phyloP scores from a whole-genome alignment of 2,888 invertebrate genomes.

The Nudaria mundana region DNA sequence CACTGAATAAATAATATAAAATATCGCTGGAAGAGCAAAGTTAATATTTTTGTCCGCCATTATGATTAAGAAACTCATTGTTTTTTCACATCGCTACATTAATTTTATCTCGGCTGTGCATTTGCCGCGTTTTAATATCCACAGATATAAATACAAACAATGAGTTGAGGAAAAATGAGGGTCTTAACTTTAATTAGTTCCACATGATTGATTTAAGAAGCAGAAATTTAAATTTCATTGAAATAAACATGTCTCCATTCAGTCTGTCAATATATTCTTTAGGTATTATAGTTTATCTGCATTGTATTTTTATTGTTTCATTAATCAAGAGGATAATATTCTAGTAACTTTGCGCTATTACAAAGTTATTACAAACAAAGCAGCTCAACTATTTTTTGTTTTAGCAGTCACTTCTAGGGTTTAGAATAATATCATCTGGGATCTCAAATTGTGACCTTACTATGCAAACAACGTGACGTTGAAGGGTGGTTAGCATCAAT shows the following conservation, averaged over 20 bases:
- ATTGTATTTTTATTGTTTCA: background rate
- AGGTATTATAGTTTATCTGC: background rate
- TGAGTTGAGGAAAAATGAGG: slow-evolving; percentile 13
- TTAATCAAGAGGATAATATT: too few species aligned
- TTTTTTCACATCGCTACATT: slow-evolving; percentile 24
- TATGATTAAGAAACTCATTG: slow-evolving; percentile 31
- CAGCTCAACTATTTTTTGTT: background rate
- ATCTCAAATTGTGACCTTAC: slow-evolving; percentile 42
- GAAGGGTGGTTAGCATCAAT: slow-evolving; percentile 61
- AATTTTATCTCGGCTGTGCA: slow-evolving; percentile 27
- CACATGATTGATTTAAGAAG: slow-evolving; percentile 17
- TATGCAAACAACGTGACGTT: slow-evolving; percentile 37
- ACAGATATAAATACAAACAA: slow-evolving; percentile 19
- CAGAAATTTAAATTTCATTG: slow-evolving; percentile 8
- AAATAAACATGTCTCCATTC: slow-evolving; percentile 10
- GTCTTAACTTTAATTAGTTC: slow-evolving; percentile 21
- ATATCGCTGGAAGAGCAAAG: slow-evolving; percentile 45
- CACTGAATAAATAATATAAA: slow-evolving; percentile 66
- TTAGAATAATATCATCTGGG: slow-evolving; percentile 19
- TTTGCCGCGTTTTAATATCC: slow-evolving; percentile 17
- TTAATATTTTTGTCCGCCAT: slow-evolving; percentile 27
- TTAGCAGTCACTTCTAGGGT: slow-evolving; percentile 18
- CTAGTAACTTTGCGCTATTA: background rate
- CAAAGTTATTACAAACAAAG: too few species aligned
- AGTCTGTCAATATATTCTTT: background rate